Percentiles rank a stretch among this genome's conserved stretches.
phyloP scores from a whole-genome alignment of 35 echinoderm and acorn worm species.

The Ptychodera flava region DNA sequence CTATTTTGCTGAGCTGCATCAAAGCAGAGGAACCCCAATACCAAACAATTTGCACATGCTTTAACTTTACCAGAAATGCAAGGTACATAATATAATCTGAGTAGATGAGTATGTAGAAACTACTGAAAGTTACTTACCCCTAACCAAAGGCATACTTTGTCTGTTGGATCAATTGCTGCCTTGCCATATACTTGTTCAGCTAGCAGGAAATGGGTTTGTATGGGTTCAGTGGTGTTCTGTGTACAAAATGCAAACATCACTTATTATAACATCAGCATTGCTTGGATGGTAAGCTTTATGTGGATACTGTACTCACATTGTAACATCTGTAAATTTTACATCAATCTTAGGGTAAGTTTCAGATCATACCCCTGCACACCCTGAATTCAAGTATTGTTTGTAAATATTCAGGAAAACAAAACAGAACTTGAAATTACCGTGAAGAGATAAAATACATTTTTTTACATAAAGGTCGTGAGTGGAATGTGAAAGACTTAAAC shows the following conservation, averaged over 20 bases:
- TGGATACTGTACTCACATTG: not conserved
- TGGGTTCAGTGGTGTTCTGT: slow-evolving; percentile 54
- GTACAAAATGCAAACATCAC: not conserved
- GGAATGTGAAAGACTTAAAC: too few relatives aligned
- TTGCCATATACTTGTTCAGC: slow-evolving; percentile 97
- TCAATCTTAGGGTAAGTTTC: not conserved
- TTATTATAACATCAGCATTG: not conserved
- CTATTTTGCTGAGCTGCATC: too few relatives aligned
- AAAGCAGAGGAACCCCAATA: too few relatives aligned
- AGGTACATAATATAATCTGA: too few relatives aligned
- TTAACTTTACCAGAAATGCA: too few relatives aligned
- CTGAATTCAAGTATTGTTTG: not conserved
- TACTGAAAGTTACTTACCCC: slow-evolving; percentile 99
- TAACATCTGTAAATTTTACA: not conserved
- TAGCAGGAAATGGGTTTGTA: slow-evolving; percentile 80
- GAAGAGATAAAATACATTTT: too few relatives aligned
- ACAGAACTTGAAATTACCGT: not conserved
- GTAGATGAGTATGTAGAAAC: too few relatives aligned
- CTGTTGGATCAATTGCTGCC: slow-evolving; percentile 73
- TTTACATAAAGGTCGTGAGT: too few relatives aligned
- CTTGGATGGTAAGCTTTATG: not conserved
- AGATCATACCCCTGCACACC: not conserved
- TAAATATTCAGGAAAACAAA: not conserved
- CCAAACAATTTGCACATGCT: too few relatives aligned
- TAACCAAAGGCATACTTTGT: slow-evolving; percentile 94